Conservation (phyloP, 2,888 invertebrate genomes). For the Brenthis hecate region DNA sequence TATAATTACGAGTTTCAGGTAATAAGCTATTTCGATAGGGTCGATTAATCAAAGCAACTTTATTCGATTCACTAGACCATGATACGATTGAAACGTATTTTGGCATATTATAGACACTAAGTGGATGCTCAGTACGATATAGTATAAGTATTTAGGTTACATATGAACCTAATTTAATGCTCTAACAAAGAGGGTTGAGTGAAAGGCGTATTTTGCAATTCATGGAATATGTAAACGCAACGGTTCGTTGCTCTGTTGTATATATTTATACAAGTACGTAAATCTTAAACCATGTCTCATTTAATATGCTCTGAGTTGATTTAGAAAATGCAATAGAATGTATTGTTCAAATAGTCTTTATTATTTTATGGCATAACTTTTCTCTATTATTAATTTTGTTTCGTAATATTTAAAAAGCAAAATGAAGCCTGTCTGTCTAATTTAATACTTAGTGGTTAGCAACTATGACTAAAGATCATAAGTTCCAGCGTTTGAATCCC, state of each 20-base stretch:
- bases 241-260: slow-evolving; percentile 19
- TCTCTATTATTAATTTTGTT: too few species aligned
- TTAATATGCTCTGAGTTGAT: slow-evolving; percentile 13
- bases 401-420: too few species aligned
- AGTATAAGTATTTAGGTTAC: slow-evolving; percentile 11
- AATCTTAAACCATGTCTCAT: slow-evolving; percentile 9
- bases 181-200: slow-evolving; percentile 25
- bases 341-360: neutral
- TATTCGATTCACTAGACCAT: slow-evolving; percentile 36
- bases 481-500: too few species aligned
- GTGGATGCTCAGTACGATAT: slow-evolving; percentile 5
- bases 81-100: slow-evolving; percentile 12
- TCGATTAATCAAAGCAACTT: slow-evolving; percentile 55
- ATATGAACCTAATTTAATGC: slow-evolving; percentile 21
- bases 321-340: slow-evolving; percentile 5
- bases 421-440: too few species aligned
- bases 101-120: slow-evolving; percentile 18
- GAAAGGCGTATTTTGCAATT: slow-evolving; percentile 22
- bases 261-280: slow-evolving; percentile 8
- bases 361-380: too few species aligned
- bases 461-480: too few species aligned
- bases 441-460: too few species aligned
- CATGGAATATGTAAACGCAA: slow-evolving; percentile 21
- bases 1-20: slow-evolving; percentile 14
- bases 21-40: slow-evolving; percentile 29